phyloP scores from a whole-genome alignment of 2,888 invertebrate genomes.

The Physocephala rufipes region DNA sequence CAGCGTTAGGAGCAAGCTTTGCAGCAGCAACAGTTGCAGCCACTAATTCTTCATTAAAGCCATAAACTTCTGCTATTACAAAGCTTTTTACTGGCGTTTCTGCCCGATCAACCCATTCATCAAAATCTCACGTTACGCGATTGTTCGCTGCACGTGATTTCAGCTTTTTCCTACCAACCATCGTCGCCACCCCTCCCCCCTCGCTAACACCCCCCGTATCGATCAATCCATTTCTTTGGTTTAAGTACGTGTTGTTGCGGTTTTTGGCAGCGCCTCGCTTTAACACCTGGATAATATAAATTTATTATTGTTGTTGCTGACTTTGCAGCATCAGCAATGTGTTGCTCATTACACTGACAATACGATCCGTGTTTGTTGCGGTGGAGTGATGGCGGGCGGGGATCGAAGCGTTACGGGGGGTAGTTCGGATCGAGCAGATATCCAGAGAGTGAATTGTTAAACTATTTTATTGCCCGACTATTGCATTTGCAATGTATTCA shows the following conservation, averaged over 20 bases:
- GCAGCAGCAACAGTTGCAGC: conserved; percentile 30
- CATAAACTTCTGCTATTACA: conserved; percentile 37
- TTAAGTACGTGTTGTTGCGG: conserved; percentile 2
- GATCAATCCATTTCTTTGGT: neutral
- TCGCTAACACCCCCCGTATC: neutral
- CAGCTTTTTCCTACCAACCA: neutral
- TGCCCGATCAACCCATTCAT: conserved; percentile 44
- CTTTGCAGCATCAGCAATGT: conserved; percentile 26
- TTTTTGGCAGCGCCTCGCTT: conserved; percentile 33
- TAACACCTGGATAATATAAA: conserved; percentile 43
- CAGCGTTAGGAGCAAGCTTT: too few species aligned
- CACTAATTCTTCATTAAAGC: conserved; percentile 40
- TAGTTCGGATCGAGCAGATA: too few species aligned
- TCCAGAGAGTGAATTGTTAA: conserved; percentile 23
- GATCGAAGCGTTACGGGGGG: neutral
- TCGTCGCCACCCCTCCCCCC: too few species aligned
- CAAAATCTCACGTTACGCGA: conserved; percentile 45
- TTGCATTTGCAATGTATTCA: conserved; percentile 25
- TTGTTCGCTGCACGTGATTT: conserved; percentile 26
- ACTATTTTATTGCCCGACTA: conserved; percentile 27
- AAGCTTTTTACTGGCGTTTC: conserved; percentile 30
- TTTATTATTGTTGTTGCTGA: conserved; percentile 16
- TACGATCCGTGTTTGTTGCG: conserved; percentile 15
- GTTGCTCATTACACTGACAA: conserved; percentile 1
- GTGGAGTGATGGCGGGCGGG: neutral